Base-by-base conservation (phyloP, 2,888 invertebrate genomes). In the Fabriciana adippe region DNA sequence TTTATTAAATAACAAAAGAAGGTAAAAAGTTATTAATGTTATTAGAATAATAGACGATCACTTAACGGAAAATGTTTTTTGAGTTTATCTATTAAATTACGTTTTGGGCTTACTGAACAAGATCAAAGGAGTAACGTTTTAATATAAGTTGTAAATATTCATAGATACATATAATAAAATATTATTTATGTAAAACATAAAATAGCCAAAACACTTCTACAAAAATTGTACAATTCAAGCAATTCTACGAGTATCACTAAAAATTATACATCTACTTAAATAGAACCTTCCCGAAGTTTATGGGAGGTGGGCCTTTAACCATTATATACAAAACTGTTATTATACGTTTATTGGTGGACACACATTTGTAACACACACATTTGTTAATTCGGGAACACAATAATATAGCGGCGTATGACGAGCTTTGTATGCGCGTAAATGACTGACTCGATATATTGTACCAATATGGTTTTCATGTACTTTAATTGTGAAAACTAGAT, bases 381-480 rank as follows among this genome's bases (percentile, higher is more conserved):
- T 76, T 77, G 88, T 89, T 90, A 89, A 87, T 88, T 79, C 73
- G 79, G 81, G 82, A 78, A 87, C 86, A 89, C 87, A 87, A 79
- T 61, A 41, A 50, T 85, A 82, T 85, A 89, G 90, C 88, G 86
- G 87, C 92, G 92, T 92, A 92, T 92, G 92, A 91, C 90, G 90
- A 90, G 90, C 86, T 85, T 61, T 63, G 66, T 62, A 53, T 66
- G 59, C 56, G 66, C 35, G 47, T 47, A 61, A 35, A 65, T 65
- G 50, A 61, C 50, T 61, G 62, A 53, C n/a, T n/a, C 21, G 45
- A 57, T 14, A 57, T 57, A 21, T 47, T 47, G 47, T 57, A 15
- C 41, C 6, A 35, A 13, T 6, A 16, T 35, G 0, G 11, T 50
- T 60, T 26, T 51, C 1, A 61, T 61, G 61, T 61, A 51, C 16